Conservation (phyloP, 2,113 vertebrate species). For the Saccopteryx bilineata region DNA sequence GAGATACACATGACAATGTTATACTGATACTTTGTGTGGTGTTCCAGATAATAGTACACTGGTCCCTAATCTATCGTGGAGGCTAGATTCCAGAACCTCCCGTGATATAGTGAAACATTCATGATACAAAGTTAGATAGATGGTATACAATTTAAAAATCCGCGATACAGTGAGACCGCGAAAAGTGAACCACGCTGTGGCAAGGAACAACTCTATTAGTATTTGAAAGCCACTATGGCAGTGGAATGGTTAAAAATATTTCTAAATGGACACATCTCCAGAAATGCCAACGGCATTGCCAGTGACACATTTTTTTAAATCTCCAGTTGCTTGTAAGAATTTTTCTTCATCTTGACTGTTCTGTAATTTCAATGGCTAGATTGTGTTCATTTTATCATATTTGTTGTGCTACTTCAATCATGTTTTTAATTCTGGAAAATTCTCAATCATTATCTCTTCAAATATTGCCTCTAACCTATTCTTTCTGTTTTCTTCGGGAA, state of each 20-base stretch:
- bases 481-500: neutral
- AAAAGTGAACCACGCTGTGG: too few relatives aligned
- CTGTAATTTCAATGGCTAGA: neutral
- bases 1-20: neutral
- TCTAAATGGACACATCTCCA: neutral
- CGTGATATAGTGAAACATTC: too few relatives aligned
- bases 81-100: too few relatives aligned
- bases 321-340: neutral
- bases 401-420: neutral
- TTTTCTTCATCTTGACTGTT: neutral
- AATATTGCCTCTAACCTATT: neutral
- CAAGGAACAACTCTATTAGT: neutral
- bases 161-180: too few relatives aligned
- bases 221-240: neutral
- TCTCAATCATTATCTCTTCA: neutral
- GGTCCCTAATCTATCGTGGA: too few relatives aligned
- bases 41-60: too few relatives aligned
- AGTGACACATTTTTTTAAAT: neutral
- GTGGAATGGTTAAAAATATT: neutral
- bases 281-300: neutral
- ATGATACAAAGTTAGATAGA: too few relatives aligned
- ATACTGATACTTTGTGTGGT: neutral
- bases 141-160: too few relatives aligned
- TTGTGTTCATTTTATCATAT: slow-evolving; percentile 1
- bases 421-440: slow-evolving; percentile 4